Conservation (phyloP, 2,113 vertebrate species). For the Ammodytes marinus region DNA sequence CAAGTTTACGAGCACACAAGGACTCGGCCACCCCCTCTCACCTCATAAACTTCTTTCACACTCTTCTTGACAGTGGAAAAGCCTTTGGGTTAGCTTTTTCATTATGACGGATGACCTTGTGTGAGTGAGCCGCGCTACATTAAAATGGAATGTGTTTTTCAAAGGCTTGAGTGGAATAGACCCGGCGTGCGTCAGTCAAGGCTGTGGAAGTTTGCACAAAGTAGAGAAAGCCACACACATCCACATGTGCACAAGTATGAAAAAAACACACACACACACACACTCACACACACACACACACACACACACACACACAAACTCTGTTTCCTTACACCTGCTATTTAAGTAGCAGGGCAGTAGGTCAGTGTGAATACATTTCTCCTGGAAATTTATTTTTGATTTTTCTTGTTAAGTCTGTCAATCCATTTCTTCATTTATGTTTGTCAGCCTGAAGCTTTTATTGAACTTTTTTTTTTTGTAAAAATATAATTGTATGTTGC, state of each 20-base stretch:
- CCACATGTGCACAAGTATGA: not conserved
- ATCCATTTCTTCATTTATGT: not conserved
- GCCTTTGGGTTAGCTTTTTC: conserved; percentile 71
- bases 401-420: not conserved
- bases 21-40: conserved; percentile 24
- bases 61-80: conserved; percentile 34
- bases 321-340: not conserved
- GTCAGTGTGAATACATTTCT: conserved; percentile 1
- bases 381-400: too few species aligned
- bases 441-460: not conserved
- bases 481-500: too few species aligned
- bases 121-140: conserved; percentile 47
- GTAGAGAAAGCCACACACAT: conserved; percentile 20
- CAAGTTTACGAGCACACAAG: conserved; percentile 42
- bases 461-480: not conserved
- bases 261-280: not conserved
- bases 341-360: not conserved
- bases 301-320: not conserved
- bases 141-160: conserved; percentile 76
- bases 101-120: conserved; percentile 78
- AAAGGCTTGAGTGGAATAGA: conserved; percentile 63
- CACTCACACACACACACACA: conserved; percentile 6
- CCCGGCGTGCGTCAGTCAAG: conserved; percentile 52
- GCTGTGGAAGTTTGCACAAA: conserved; percentile 52
- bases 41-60: conserved; percentile 22